Evolutionary conservation across 2,888 invertebrate genomes (phyloP).

Genomic region (Tupiocoris notatus): DNA sequence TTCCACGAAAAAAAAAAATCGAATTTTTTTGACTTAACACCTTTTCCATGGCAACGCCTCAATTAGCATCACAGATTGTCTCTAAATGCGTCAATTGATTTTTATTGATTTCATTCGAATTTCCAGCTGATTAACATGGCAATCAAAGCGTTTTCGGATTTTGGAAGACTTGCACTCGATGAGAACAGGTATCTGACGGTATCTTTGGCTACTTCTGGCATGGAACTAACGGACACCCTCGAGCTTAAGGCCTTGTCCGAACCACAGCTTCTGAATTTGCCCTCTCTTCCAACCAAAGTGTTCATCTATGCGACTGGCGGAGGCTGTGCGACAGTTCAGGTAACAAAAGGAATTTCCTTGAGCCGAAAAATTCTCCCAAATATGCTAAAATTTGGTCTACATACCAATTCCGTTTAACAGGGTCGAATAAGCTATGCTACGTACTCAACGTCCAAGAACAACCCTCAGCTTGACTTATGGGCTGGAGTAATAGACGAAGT

Average conservation of each 20-base stretch:
- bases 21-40: too few relatives aligned
- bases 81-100: too few relatives aligned
- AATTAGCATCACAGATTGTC: too few relatives aligned
- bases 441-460: slow-evolving; percentile 61
- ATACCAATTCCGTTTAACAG: too few relatives aligned
- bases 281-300: slow-evolving; percentile 64
- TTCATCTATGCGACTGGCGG: slow-evolving; percentile 69
- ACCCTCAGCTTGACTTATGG: slow-evolving; percentile 62
- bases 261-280: slow-evolving; percentile 60
- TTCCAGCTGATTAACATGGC: slow-evolving; percentile 59
- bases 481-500: slow-evolving; percentile 65
- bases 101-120: too few relatives aligned
- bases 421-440: slow-evolving; percentile 65
- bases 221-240: slow-evolving; percentile 68
- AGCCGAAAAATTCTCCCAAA: too few relatives aligned
- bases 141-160: slow-evolving; percentile 63
- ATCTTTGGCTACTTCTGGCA: slow-evolving; percentile 67
- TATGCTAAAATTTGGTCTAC: too few relatives aligned
- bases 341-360: slow-evolving; percentile 52
- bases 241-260: slow-evolving; percentile 59
- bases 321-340: slow-evolving; percentile 68
- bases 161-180: slow-evolving; percentile 62
- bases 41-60: too few relatives aligned
- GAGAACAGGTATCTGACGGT: slow-evolving; percentile 64
- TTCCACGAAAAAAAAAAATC: too few relatives aligned